These are phyloP conservation scores for Chrysolina oricalcia DNA, from an alignment of 2,888 invertebrate genomes.

Conservation along the genomic window DNA sequence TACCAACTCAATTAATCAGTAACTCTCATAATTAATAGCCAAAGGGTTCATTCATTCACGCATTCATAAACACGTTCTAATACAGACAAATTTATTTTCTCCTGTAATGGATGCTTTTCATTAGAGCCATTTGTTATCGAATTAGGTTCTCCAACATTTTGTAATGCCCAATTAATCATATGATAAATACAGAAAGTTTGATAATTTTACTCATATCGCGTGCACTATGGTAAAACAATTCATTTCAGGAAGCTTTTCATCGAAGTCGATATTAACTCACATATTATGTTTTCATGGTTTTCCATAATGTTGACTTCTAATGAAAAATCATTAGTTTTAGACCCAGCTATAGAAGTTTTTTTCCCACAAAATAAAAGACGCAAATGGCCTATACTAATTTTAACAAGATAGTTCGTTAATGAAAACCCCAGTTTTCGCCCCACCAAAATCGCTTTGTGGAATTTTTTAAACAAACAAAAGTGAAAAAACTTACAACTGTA, in stretches of 20 bases:
- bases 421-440: too few species aligned
- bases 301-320: background rate
- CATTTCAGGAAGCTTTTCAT: background rate
- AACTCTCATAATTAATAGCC: slow-evolving; percentile 41
- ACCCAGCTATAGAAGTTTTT: too few species aligned
- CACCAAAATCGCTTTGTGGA: too few species aligned
- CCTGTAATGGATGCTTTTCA: slow-evolving; percentile 52
- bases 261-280: slow-evolving; percentile 5
- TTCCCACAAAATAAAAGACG: too few species aligned
- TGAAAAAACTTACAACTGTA: too few species aligned
- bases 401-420: too few species aligned
- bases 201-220: slow-evolving; percentile 11
- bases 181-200: slow-evolving; percentile 47
- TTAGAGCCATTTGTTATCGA: slow-evolving; percentile 53
- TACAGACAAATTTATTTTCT: slow-evolving; percentile 48
- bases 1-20: slow-evolving; percentile 9
- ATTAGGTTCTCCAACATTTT: slow-evolving; percentile 54
- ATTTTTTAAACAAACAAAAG: too few species aligned
- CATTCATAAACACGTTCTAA: slow-evolving; percentile 49
- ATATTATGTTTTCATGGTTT: background rate
- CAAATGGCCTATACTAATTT: too few species aligned
- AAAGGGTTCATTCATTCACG: slow-evolving; percentile 44
- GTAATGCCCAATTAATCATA: slow-evolving; percentile 57
- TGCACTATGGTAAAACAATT: background rate
- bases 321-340: background rate